These are phyloP conservation scores for Oligia fasciuncula DNA, from an alignment of 2,888 invertebrate genomes.

Conservation along the genomic window DNA sequence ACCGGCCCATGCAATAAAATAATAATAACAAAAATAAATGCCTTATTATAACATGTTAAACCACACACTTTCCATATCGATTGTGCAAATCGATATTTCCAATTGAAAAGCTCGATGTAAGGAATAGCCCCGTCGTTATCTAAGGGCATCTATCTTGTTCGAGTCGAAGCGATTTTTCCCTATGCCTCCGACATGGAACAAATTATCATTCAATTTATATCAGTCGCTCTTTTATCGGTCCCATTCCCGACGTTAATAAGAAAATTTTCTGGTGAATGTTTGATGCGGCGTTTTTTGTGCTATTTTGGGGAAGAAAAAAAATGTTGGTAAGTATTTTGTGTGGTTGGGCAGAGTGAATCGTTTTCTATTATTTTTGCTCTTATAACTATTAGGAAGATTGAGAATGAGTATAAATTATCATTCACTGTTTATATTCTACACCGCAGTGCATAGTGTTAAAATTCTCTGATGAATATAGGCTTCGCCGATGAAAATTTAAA, in stretches of 20 bases:
- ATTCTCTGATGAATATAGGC: no score
- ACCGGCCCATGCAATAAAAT: background rate
- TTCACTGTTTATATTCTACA: no score
- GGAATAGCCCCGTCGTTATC: conserved; percentile 72
- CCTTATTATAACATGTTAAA: conserved; percentile 51
- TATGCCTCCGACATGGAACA: conserved; percentile 78
- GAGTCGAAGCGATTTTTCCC: conserved; percentile 79
- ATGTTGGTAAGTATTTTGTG: background rate
- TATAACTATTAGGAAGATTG: background rate
- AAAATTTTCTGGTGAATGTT: conserved; percentile 61
- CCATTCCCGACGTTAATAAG: conserved; percentile 71
- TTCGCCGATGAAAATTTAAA: no score
- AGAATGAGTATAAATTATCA: background rate
- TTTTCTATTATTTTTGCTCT: background rate
- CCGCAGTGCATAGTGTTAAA: no score
- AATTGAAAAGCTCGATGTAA: conserved; percentile 74
- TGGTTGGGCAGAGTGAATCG: background rate
- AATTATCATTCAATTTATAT: conserved; percentile 85
- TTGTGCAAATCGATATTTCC: conserved; percentile 70
- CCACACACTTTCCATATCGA: conserved; percentile 60
- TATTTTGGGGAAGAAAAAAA: conserved; percentile 31
- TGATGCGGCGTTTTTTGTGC: conserved; percentile 46
- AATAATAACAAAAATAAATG: background rate
- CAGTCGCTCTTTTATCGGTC: conserved; percentile 77
- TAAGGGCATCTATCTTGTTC: conserved; percentile 76